These are phyloP conservation scores for Cololabis saira DNA, from an alignment of 2,113 vertebrate species.

Conservation along the genomic window DNA sequence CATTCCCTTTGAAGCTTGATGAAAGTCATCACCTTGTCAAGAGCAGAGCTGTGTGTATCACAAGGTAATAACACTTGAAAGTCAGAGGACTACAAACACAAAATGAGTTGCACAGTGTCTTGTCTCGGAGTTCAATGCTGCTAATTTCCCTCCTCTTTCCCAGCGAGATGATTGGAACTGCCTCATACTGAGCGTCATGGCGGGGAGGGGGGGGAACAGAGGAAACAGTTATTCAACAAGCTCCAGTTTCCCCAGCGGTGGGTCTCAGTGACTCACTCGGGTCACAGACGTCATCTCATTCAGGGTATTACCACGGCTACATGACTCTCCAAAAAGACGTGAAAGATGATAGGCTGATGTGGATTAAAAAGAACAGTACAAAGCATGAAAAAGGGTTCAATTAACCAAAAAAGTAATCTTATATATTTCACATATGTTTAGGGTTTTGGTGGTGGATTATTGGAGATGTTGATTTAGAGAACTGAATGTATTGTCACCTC, in stretches of 20 bases:
- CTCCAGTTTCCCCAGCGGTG: slow-evolving; percentile 34
- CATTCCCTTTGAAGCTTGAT: slow-evolving; percentile 46
- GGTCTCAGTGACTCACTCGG: slow-evolving; percentile 55
- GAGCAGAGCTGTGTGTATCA: slow-evolving; percentile 28
- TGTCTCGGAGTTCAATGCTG: slow-evolving; percentile 33
- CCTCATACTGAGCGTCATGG: slow-evolving; percentile 43
- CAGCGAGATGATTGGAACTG: slow-evolving; percentile 20
- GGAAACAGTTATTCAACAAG: slow-evolving; percentile 30
- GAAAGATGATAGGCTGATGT: not conserved
- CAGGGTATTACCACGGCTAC: slow-evolving; percentile 41
- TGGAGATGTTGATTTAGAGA: no score
- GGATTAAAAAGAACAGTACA: not conserved
- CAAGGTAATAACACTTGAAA: slow-evolving; percentile 53
- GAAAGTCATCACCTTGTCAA: slow-evolving; percentile 42
- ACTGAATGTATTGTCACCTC: no score
- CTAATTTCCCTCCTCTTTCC: slow-evolving; percentile 35
- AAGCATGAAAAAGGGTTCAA: not conserved
- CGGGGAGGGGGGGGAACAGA: slow-evolving; percentile 3
- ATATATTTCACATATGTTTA: not conserved
- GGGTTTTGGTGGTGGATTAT: not conserved
- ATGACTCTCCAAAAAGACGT: not conserved
- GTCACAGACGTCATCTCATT: slow-evolving; percentile 58
- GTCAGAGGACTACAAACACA: slow-evolving; percentile 32
- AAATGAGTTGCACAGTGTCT: slow-evolving; percentile 27
- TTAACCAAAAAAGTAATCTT: not conserved